phyloP scores from a whole-genome alignment of 2,113 vertebrate species.

The Empidonax traillii region DNA sequence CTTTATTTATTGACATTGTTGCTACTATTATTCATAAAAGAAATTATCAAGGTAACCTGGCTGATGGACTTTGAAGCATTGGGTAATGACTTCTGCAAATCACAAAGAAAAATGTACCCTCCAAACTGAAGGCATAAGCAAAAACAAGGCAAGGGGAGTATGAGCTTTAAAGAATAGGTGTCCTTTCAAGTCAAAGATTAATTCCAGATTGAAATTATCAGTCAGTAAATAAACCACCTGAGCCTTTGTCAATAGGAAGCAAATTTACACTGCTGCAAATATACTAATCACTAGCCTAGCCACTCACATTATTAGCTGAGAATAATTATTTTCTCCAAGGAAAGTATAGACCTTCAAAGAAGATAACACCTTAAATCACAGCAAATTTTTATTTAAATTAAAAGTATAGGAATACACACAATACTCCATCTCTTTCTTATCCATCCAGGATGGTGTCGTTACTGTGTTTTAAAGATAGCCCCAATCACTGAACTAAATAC shows the following conservation, averaged over 20 bases:
- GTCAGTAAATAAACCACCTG: background rate
- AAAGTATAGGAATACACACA: background rate
- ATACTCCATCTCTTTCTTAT: background rate
- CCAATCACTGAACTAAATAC: constrained; percentile 18
- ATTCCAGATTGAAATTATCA: constrained; percentile 26
- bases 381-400: constrained; percentile 54
- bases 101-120: background rate
- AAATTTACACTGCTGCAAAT: constrained; percentile 43
- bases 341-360: constrained; percentile 33
- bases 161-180: background rate
- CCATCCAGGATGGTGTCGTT: background rate
- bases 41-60: constrained; percentile 19
- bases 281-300: constrained; percentile 41
- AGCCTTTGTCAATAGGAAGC: constrained; percentile 11
- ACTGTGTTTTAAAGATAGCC: constrained; percentile 20
- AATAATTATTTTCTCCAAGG: constrained; percentile 60
- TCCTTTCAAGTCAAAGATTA: constrained; percentile 8
- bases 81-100: constrained; percentile 23
- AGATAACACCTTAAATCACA: constrained; percentile 43
- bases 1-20: constrained; percentile 15
- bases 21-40: constrained; percentile 25
- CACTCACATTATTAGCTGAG: constrained; percentile 24
- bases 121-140: background rate
- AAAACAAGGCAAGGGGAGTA: background rate
- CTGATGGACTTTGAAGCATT: constrained; percentile 1